Conservation (phyloP, 2,888 invertebrate genomes). For the Sabatieria punctata region DNA sequence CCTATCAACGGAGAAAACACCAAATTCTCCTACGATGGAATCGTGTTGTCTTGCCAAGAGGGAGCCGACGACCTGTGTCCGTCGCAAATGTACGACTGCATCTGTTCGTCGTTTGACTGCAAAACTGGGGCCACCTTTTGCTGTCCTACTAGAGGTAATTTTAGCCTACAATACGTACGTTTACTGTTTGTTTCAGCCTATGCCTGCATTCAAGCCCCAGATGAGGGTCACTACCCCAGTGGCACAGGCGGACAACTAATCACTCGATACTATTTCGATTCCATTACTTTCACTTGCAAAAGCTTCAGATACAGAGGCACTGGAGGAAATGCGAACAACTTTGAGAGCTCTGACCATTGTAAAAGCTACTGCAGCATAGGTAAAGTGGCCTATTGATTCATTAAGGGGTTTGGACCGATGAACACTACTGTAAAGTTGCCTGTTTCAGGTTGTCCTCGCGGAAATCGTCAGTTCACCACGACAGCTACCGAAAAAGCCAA, state of each 20-base stretch:
- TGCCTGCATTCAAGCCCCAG: constrained; percentile 1
- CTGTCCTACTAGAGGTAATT: constrained; percentile 27
- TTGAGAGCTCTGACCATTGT: constrained; percentile 28
- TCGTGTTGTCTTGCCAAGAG: not conserved
- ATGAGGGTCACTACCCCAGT: constrained; percentile 1
- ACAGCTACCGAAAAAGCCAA: too few species aligned
- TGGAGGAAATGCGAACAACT: constrained; percentile 18
- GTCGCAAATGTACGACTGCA: constrained; percentile 25
- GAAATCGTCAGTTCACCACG: too few species aligned
- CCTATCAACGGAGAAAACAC: not conserved
- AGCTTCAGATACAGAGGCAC: constrained; percentile 26
- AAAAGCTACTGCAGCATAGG: constrained; percentile 30
- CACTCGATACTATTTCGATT: constrained; percentile 7
- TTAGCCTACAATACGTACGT: too few species aligned
- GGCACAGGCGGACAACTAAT: not conserved
- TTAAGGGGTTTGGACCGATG: too few species aligned
- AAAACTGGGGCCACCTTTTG: constrained; percentile 27
- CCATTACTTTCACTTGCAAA: constrained; percentile 19
- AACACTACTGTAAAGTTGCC: too few species aligned
- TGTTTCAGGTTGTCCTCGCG: too few species aligned
- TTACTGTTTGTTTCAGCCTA: too few species aligned
- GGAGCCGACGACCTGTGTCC: constrained; percentile 1
- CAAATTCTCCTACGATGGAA: not conserved
- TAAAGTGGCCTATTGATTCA: too few species aligned
- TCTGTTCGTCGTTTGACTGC: constrained; percentile 24